Conservation (phyloP, 2,888 invertebrate species). For the Xestia xanthographa region DNA sequence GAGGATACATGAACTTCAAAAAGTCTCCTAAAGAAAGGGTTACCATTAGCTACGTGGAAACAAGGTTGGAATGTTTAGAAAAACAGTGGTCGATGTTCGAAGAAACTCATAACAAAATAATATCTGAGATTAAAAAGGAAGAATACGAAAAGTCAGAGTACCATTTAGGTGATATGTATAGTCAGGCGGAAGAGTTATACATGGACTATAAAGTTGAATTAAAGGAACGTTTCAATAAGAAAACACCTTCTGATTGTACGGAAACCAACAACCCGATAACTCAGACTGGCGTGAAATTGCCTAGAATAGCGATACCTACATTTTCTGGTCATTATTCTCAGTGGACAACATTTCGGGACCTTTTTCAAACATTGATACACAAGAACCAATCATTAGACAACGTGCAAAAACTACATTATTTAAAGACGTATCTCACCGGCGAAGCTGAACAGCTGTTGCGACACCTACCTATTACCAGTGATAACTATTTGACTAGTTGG, state of each 20-base stretch:
- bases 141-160: slow-evolving; percentile 5
- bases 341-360: slow-evolving; percentile 5
- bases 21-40: background rate
- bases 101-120: background rate
- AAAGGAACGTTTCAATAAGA: background rate
- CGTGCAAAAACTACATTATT: background rate
- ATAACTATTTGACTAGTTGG: no score
- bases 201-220: background rate
- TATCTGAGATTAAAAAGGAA: background rate
- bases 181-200: slow-evolving; percentile 2
- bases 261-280: background rate
- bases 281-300: background rate
- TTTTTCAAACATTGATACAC: slow-evolving; percentile 2
- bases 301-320: slow-evolving; percentile 1
- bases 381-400: slow-evolving; percentile 7
- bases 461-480: no score
- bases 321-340: background rate
- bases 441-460: no score
- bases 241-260: background rate
- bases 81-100: background rate
- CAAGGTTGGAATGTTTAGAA: background rate
- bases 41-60: background rate
- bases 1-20: background rate
- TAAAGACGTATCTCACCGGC: no score
- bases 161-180: background rate